Percentiles rank a stretch among this genome's conserved stretches.
phyloP scores from a whole-genome alignment of 92 coral and sea anemone genomes.

The Epizoanthus rinbou region DNA sequence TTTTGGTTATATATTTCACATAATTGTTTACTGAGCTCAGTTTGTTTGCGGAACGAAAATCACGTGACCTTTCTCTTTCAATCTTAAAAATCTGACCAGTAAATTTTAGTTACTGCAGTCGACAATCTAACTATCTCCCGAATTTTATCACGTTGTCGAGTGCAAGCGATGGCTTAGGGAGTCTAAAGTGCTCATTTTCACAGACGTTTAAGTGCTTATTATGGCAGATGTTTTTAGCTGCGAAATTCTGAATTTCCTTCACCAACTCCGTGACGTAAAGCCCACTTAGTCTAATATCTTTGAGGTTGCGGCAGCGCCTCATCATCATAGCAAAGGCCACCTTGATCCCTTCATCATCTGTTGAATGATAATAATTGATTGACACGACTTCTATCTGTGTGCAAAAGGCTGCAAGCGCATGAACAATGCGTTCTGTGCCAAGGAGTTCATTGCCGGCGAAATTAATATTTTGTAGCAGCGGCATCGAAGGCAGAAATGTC shows the following conservation, averaged over 20 bases:
- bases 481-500: slow-evolving; percentile 67
- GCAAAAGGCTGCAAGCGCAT: slow-evolving; percentile 50
- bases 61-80: no score
- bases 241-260: slow-evolving; percentile 34
- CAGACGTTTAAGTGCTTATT: slow-evolving; percentile 17
- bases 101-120: neutral
- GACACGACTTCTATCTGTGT: slow-evolving; percentile 49
- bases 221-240: slow-evolving; percentile 8
- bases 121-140: neutral
- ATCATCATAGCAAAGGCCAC: slow-evolving; percentile 61
- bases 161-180: slow-evolving; percentile 44
- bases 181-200: slow-evolving; percentile 44
- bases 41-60: no score
- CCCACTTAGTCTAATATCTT: slow-evolving; percentile 63
- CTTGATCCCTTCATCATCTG: slow-evolving; percentile 59
- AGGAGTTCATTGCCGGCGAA: slow-evolving; percentile 74
- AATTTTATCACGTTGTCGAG: slow-evolving; percentile 51
- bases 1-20: no score
- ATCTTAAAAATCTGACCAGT: no score
- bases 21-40: no score
- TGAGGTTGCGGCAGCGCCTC: slow-evolving; percentile 52
- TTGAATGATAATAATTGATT: slow-evolving; percentile 67
- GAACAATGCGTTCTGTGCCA: slow-evolving; percentile 67
- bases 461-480: slow-evolving; percentile 48
- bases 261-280: slow-evolving; percentile 70